phyloP scores from a whole-genome alignment of 1,140 invertebrate genomes.

The Hypsibius dujardini region DNA sequence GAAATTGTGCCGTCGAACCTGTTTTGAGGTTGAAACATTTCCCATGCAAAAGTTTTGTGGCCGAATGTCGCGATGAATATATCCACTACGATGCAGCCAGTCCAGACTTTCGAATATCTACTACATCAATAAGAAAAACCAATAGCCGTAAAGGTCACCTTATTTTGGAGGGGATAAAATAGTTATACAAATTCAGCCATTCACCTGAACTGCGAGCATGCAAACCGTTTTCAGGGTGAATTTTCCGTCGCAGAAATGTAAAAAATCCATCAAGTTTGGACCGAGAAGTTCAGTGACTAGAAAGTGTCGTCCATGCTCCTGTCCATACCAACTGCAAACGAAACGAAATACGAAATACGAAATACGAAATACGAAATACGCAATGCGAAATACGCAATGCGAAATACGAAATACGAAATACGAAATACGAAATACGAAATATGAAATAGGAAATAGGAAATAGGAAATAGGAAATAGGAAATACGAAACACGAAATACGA shows the following conservation, averaged over 20 bases:
- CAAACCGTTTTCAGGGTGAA: not conserved
- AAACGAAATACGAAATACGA: no score
- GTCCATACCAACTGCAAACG: not conserved
- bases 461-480: no score
- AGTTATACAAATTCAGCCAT: not conserved
- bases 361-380: no score
- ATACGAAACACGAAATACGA: no score
- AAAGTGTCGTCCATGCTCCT: slow-evolving; percentile 6
- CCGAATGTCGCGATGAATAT: not conserved
- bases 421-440: no score
- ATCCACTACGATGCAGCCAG: slow-evolving; percentile 2
- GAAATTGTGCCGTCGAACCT: not conserved
- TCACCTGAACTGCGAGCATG: slow-evolving; percentile 12
- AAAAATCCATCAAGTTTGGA: slow-evolving; percentile 2
- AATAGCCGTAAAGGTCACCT: not conserved
- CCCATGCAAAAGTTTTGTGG: slow-evolving; percentile 13
- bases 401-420: no score
- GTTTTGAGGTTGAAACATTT: not conserved
- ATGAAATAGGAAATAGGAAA: no score
- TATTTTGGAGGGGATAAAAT: not conserved
- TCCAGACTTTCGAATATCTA: slow-evolving; percentile 15
- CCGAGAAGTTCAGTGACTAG: slow-evolving; percentile 1
- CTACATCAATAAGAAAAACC: no score
- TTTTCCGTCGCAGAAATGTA: not conserved
- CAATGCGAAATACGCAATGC: no score